Conservation (phyloP, 2,113 vertebrate species). For the Pipa parva region DNA sequence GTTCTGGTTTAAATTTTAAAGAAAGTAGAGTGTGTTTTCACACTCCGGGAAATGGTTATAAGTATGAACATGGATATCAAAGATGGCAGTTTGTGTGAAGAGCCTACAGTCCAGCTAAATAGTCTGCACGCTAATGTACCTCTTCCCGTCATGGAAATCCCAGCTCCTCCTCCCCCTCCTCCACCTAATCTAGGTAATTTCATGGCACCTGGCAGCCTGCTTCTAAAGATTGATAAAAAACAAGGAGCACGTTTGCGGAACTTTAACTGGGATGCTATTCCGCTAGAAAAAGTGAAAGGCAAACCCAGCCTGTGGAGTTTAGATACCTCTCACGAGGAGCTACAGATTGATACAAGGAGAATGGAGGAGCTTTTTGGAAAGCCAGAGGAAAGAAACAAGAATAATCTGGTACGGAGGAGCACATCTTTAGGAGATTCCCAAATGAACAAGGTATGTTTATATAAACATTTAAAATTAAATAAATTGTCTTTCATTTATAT, state of each 20-base stretch:
- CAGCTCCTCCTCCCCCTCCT: constrained; percentile 44
- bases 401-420: constrained; percentile 12
- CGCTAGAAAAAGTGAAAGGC: constrained; percentile 63
- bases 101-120: neutral
- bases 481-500: too few species aligned
- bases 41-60: constrained; percentile 56
- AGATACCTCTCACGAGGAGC: constrained; percentile 50
- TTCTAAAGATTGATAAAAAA: constrained; percentile 49
- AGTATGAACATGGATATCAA: constrained; percentile 56
- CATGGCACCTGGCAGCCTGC: constrained; percentile 40
- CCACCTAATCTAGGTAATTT: constrained; percentile 35
- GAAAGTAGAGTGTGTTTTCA: neutral
- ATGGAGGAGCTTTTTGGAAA: constrained; percentile 76
- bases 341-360: constrained; percentile 65
- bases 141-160: neutral
- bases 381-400: constrained; percentile 46
- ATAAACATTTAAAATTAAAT: too few species aligned
- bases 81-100: constrained; percentile 63
- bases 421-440: neutral
- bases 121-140: neutral
- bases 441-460: constrained; percentile 17
- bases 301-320: constrained; percentile 72
- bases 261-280: constrained; percentile 74
- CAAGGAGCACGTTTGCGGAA: constrained; percentile 62
- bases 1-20: neutral